Evolutionary conservation across 2,888 invertebrate genomes (phyloP).

Genomic region (Hecatera dysodea): DNA sequence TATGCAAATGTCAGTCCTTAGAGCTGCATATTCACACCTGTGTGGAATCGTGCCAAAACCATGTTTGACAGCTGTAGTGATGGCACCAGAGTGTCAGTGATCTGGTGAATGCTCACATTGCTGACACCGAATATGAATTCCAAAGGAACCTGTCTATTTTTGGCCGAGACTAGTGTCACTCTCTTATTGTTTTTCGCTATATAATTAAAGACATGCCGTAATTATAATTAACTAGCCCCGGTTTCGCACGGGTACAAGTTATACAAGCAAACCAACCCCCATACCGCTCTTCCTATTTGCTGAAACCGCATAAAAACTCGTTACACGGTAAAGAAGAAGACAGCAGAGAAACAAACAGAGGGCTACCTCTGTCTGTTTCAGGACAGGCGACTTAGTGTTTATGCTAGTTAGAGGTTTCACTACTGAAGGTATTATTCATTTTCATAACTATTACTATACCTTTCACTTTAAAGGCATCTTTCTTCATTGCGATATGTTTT

Average conservation of each 20-base stretch:
- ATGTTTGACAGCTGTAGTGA: constrained; percentile 19
- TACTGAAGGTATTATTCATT: too few species aligned
- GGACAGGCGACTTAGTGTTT: too few species aligned
- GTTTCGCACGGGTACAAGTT: neutral
- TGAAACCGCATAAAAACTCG: too few species aligned
- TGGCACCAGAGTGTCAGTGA: constrained; percentile 5
- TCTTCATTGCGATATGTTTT: neutral
- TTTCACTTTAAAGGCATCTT: too few species aligned
- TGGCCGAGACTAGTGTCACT: neutral
- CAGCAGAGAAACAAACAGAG: too few species aligned
- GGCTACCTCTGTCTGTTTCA: too few species aligned
- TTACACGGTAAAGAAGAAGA: too few species aligned
- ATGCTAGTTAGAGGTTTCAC: too few species aligned
- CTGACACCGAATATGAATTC: constrained; percentile 13
- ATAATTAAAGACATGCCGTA: constrained; percentile 10
- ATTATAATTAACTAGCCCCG: constrained; percentile 12
- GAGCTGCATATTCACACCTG: constrained; percentile 46
- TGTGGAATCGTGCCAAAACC: constrained; percentile 45
- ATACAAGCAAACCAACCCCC: too few species aligned
- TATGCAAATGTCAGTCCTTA: constrained; percentile 23
- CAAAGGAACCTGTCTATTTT: constrained; percentile 27
- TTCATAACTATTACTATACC: too few species aligned
- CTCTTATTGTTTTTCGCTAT: constrained; percentile 9
- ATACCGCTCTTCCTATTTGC: too few species aligned
- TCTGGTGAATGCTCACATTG: constrained; percentile 26